A percentile compares a stretch with the other conserved stretches of the same genome.
These are phyloP conservation scores for Abrostola tripartita DNA, from an alignment of 2,888 invertebrate genomes.

Conservation along the genomic window DNA sequence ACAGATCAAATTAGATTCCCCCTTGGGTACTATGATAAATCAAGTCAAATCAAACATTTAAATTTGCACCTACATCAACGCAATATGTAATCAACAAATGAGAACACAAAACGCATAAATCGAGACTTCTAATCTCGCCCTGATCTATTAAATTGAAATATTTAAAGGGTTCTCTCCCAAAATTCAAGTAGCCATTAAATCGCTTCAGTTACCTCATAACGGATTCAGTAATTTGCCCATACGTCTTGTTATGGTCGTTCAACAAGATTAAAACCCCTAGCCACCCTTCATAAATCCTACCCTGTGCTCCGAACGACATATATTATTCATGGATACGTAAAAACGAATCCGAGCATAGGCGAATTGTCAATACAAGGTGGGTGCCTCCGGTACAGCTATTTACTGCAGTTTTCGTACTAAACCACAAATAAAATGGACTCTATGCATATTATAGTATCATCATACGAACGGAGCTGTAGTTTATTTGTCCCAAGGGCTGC, in stretches of 20 bases:
- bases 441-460: constrained; percentile 87
- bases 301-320: constrained; percentile 76
- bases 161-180: constrained; percentile 74
- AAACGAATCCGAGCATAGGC: constrained; percentile 74
- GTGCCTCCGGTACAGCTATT: constrained; percentile 58
- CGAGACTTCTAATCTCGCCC: constrained; percentile 62
- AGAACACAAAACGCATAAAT: constrained; percentile 61
- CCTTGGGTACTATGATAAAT: constrained; percentile 3
- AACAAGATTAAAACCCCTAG: constrained; percentile 84
- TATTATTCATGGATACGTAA: constrained; percentile 84
- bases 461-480: constrained; percentile 79
- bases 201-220: constrained; percentile 78
- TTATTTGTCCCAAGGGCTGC: constrained; percentile 78
- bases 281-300: constrained; percentile 86
- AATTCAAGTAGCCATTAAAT: constrained; percentile 82
- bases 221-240: constrained; percentile 86
- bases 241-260: constrained; percentile 87
- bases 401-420: constrained; percentile 73
- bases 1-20: no score
- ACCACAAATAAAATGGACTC: constrained; percentile 84
- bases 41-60: constrained; percentile 27
- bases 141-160: constrained; percentile 77
- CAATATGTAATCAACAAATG: constrained; percentile 51
- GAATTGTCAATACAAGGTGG: constrained; percentile 76
- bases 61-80: constrained; percentile 20